Conservation (phyloP, 2,888 invertebrate genomes). For the Allophyes oxyacanthae region DNA sequence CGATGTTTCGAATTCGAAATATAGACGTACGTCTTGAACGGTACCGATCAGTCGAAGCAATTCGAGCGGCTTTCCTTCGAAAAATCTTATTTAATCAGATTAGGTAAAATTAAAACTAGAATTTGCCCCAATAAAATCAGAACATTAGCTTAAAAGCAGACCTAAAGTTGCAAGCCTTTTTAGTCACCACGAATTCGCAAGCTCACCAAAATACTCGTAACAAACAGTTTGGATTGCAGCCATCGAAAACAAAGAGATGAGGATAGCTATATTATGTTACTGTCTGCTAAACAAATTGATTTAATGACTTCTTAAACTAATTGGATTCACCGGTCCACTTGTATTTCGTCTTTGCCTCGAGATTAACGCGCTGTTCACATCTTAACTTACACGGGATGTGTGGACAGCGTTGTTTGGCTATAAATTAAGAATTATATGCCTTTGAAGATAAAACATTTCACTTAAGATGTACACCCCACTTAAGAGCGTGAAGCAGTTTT, state of each 20-base stretch:
- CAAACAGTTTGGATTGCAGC: slow-evolving; percentile 85
- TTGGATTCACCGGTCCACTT: slow-evolving; percentile 82
- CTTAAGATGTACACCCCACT: slow-evolving; percentile 59
- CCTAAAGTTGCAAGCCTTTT: slow-evolving; percentile 63
- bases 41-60: no score
- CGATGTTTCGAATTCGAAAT: no score
- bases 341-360: slow-evolving; percentile 73
- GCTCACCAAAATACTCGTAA: slow-evolving; percentile 77
- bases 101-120: no score
- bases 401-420: slow-evolving; percentile 67
- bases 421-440: slow-evolving; percentile 79
- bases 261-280: slow-evolving; percentile 79
- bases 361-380: slow-evolving; percentile 71
- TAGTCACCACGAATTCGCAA: slow-evolving; percentile 66
- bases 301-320: slow-evolving; percentile 86
- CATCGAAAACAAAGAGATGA: slow-evolving; percentile 82
- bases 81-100: no score
- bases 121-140: slow-evolving; percentile 33
- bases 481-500: slow-evolving; percentile 57
- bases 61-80: no score
- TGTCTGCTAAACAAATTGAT: slow-evolving; percentile 85
- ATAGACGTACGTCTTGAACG: no score
- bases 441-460: slow-evolving; percentile 73
- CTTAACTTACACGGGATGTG: slow-evolving; percentile 64
- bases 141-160: slow-evolving; percentile 51